Percentiles rank a stretch among this genome's conserved stretches.
These are phyloP conservation scores for Aphidoletes aphidimyza DNA, from an alignment of 2,888 invertebrate genomes.

Conservation along the genomic window DNA sequence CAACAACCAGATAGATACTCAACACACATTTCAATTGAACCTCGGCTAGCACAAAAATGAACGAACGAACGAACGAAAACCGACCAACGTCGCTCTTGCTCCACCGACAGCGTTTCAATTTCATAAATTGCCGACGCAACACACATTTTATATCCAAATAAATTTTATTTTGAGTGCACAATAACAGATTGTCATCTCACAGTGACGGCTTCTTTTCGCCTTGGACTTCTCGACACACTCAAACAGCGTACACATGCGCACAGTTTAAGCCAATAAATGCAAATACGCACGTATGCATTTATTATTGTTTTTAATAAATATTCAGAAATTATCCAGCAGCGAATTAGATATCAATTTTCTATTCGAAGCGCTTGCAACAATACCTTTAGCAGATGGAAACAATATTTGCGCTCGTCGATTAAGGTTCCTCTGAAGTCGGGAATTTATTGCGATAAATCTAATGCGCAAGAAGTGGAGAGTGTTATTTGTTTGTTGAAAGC, in stretches of 20 bases:
- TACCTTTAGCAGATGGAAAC: not conserved
- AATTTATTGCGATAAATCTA: not conserved
- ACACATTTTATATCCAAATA: conserved; percentile 44
- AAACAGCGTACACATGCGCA: not conserved
- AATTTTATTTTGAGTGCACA: conserved; percentile 54
- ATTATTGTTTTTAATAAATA: conserved; percentile 47
- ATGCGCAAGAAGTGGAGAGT: not conserved
- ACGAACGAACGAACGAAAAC: not conserved
- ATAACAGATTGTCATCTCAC: conserved; percentile 54
- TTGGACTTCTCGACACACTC: not conserved
- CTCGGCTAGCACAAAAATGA: not conserved
- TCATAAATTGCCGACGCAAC: conserved; percentile 51
- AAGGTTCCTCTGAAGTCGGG: not conserved
- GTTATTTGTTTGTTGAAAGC: no score
- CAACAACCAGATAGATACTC: not conserved
- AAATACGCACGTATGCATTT: not conserved
- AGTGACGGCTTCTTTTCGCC: conserved; percentile 27
- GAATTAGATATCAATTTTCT: conserved; percentile 45
- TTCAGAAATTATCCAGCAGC: conserved; percentile 44
- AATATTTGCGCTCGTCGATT: not conserved
- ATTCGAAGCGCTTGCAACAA: not conserved
- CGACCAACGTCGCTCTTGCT: not conserved
- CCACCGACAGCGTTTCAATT: conserved; percentile 36
- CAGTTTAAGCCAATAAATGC: conserved; percentile 32
- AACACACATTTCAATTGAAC: conserved; percentile 28